Evolutionary conservation across 2,113 vertebrate species (phyloP).

Genomic region (Furnarius figulus): DNA sequence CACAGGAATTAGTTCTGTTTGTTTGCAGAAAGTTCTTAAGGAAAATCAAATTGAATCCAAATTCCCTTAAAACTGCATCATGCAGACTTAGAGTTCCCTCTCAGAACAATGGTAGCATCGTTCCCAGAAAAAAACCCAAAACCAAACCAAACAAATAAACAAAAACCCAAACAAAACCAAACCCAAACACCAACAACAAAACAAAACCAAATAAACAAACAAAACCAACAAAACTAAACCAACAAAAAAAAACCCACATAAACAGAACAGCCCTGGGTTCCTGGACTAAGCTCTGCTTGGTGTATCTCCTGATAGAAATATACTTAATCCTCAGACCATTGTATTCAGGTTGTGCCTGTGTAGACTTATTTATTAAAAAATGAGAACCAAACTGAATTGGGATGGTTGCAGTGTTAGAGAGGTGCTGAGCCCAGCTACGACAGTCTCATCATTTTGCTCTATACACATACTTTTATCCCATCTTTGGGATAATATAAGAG

Average conservation of each 20-base stretch:
- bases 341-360: background rate
- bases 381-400: background rate
- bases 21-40: background rate
- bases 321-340: rapidly evolving
- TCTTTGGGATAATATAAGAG: background rate
- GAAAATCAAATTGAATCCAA: background rate
- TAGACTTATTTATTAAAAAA: background rate
- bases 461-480: rapidly evolving
- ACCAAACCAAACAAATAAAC: too few relatives aligned
- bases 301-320: background rate
- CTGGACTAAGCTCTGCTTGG: background rate
- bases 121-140: background rate
- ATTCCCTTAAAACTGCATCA: background rate
- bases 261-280: background rate
- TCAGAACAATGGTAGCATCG: rapidly evolving
- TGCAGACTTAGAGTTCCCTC: background rate
- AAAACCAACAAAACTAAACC: background rate
- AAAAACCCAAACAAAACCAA: background rate
- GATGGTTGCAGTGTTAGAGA: background rate
- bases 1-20: background rate
- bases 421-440: background rate
- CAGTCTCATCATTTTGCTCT: background rate
- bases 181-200: background rate
- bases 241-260: background rate
- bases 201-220: too few relatives aligned